Conservation (phyloP, 2,113 vertebrate species). For the Hypanus sabinus region DNA sequence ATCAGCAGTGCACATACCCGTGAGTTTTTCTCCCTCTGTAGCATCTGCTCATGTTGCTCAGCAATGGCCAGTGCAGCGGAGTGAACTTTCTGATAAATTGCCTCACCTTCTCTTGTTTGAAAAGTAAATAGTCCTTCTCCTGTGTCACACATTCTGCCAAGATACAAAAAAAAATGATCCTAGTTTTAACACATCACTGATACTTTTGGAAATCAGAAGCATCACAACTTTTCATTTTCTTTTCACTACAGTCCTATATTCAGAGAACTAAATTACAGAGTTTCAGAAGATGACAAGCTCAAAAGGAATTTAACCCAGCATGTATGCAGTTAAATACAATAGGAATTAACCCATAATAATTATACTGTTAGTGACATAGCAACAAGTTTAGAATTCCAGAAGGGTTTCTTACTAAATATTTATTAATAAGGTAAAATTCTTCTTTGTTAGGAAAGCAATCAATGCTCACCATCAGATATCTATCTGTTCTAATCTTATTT, state of each 20-base stretch:
- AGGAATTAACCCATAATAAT: neutral
- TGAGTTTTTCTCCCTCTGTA: slow-evolving; percentile 49
- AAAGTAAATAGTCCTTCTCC: slow-evolving; percentile 77
- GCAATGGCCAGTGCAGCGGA: slow-evolving; percentile 67
- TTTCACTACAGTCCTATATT: neutral
- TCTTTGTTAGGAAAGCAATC: neutral
- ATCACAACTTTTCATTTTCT: neutral
- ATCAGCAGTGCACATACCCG: slow-evolving; percentile 50
- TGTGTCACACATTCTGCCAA: slow-evolving; percentile 73
- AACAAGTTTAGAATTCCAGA: neutral
- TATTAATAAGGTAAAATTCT: neutral
- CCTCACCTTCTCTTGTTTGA: slow-evolving; percentile 70
- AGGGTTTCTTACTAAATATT: too few relatives aligned
- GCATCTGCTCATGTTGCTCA: slow-evolving; percentile 59
- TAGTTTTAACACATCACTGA: neutral
- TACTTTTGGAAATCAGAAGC: neutral
- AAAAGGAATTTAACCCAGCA: neutral
- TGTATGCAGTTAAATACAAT: neutral
- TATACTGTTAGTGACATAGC: neutral
- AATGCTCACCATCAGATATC: too few relatives aligned
- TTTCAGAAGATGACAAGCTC: neutral
- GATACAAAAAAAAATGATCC: slow-evolving; percentile 26
- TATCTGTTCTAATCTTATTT: too few relatives aligned
- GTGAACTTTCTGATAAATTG: slow-evolving; percentile 73
- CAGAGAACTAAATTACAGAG: neutral